A percentile compares a stretch with the other conserved stretches of the same genome.
phyloP scores from a whole-genome alignment of 2,888 invertebrate species.

The Ommatoiulus sabulosus region DNA sequence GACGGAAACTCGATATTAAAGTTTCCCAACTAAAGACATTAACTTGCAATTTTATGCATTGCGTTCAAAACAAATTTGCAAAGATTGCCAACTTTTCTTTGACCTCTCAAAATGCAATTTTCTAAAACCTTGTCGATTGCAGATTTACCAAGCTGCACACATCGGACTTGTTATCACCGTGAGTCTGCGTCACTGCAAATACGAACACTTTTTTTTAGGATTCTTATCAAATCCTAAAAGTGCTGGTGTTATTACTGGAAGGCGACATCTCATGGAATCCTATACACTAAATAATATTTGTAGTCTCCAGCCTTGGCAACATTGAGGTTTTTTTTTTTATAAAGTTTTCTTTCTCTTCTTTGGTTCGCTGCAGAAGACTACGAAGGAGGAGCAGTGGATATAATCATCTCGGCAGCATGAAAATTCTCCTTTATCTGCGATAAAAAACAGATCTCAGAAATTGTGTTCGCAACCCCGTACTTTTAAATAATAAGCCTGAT shows the following conservation, averaged over 20 bases:
- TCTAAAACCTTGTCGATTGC: neutral
- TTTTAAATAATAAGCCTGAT: constrained; percentile 18
- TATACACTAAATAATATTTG: neutral
- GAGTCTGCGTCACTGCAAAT: neutral
- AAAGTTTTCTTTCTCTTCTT: neutral
- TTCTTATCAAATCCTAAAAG: neutral
- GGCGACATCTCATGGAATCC: neutral
- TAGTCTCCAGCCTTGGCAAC: neutral
- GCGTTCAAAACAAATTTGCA: neutral
- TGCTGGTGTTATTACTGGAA: neutral
- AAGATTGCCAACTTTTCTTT: neutral
- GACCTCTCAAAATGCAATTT: neutral
- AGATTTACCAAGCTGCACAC: neutral
- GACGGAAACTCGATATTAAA: neutral
- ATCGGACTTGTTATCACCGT: neutral
- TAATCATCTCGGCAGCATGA: neutral
- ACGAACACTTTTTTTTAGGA: neutral
- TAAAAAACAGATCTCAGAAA: neutral
- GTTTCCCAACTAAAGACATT: neutral
- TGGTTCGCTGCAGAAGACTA: neutral
- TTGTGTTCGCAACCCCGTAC: neutral
- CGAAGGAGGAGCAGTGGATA: neutral
- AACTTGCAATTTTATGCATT: neutral
- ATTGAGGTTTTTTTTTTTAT: neutral
- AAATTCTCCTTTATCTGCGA: neutral